phyloP scores from a whole-genome alignment of 2,888 invertebrate species.

The Orchesellides sinensis region DNA sequence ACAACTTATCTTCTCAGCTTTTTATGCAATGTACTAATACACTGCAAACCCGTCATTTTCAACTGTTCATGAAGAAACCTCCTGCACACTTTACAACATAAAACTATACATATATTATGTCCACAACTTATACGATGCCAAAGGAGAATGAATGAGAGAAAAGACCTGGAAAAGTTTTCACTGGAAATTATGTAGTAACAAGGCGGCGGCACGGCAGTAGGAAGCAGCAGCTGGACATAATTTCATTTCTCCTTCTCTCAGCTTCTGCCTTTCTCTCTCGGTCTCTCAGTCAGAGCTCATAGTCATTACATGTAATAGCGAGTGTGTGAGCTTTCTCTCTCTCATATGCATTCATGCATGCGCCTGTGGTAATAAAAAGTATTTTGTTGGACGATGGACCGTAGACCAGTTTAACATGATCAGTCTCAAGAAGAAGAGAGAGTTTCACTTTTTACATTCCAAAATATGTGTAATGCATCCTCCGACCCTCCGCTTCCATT shows the following conservation, averaged over 20 bases:
- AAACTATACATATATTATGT: too few relatives aligned
- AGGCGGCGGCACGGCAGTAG: not conserved
- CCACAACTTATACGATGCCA: too few relatives aligned
- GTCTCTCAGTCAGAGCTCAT: conserved; percentile 6
- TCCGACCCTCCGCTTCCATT: too few relatives aligned
- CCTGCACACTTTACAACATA: conserved; percentile 9
- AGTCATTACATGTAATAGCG: conserved; percentile 11
- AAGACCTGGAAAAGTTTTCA: not conserved
- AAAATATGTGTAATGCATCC: too few relatives aligned
- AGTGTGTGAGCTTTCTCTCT: not conserved
- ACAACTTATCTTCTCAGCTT: conserved; percentile 22
- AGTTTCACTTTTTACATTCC: not conserved
- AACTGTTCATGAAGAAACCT: conserved; percentile 19
- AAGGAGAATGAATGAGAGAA: conserved; percentile 6
- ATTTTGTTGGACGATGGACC: conserved; percentile 13
- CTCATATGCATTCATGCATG: conserved; percentile 17
- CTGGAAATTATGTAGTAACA: not conserved
- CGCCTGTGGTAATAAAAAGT: not conserved
- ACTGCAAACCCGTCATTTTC: conserved; percentile 8
- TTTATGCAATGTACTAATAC: too few relatives aligned
- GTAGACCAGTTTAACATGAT: too few relatives aligned
- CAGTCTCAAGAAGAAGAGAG: not conserved
- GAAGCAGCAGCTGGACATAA: conserved; percentile 55
- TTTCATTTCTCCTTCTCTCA: conserved; percentile 51
- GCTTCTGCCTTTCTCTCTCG: conserved; percentile 9